Base-by-base conservation (phyloP, 2,888 invertebrate genomes). In the Perizoma affinitatum region DNA sequence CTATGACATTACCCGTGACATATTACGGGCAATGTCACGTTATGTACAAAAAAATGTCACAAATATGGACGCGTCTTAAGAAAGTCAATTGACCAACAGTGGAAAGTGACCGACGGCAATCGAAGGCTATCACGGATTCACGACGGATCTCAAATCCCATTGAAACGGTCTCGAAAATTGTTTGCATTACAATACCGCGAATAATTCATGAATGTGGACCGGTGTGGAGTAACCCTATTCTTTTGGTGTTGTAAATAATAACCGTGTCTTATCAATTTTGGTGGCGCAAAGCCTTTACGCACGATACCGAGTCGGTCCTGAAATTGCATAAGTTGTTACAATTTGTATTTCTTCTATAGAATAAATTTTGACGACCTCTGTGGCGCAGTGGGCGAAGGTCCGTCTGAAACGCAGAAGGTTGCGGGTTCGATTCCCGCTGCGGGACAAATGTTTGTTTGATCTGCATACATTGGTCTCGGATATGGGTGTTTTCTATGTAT, bases 141-240 rank as follows among this genome's bases (percentile, higher is more conserved):
- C 77, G 74, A 73, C 64, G 64, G 55, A 75, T 72, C 70, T 70
- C 72, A 62, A 73, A 72, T 64, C 64, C 60, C 63, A 70, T 75
- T 72, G 58, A 65, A 66, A 54, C 54, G 53, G 67, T 70, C 73
- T 73, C 72, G 66, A 77, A 78, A 79, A 79, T 70, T 68, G 76
- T 82, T 80, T 80, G 71, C 82, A 80, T 80, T 77, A 87, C 80
- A 59, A 76, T 78, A 82, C 71, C 65, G 54, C 72, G 69, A 74
- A 80, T 56, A 53, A 55, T 58, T 8, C 47, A 6, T 58, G 51
- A 54, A 61, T 40, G 53, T 52, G 11, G 40, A 40, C 47, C 7
- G 35, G 55, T 49, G 49, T 42, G 35, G 35, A 34, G 54, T 11
- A 61, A 61, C 41, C 51, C 50, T 22, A 22, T 44, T 44, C 10